Evolutionary conservation across 2,888 invertebrate genomes (phyloP).

Genomic region (Harpalus rubripes): DNA sequence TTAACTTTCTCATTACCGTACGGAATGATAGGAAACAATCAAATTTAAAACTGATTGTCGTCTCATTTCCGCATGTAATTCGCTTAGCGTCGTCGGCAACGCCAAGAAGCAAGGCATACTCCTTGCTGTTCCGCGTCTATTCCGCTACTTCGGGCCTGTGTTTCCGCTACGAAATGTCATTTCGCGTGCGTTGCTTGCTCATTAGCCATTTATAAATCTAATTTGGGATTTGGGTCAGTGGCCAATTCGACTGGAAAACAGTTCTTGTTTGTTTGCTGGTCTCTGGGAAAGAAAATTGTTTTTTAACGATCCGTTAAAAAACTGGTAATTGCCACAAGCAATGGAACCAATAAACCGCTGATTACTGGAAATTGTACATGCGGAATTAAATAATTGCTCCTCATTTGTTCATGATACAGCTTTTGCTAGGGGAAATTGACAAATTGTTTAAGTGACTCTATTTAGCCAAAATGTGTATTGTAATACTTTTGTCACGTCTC

Average conservation of each 20-base stretch:
- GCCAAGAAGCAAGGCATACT: not conserved
- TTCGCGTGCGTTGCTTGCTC: constrained; percentile 34
- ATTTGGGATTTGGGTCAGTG: constrained; percentile 35
- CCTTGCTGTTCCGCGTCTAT: not conserved
- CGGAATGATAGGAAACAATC: constrained; percentile 41
- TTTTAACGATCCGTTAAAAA: constrained; percentile 45
- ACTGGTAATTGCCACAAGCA: constrained; percentile 35
- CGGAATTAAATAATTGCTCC: constrained; percentile 44
- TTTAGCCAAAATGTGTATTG: not conserved
- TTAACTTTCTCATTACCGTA: constrained; percentile 47
- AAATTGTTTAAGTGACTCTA: not conserved
- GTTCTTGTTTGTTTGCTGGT: constrained; percentile 45
- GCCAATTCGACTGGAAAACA: constrained; percentile 26
- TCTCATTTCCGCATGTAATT: constrained; percentile 6
- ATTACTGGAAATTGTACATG: constrained; percentile 45
- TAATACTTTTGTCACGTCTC: too few relatives aligned
- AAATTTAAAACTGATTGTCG: constrained; percentile 41
- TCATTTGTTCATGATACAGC: not conserved
- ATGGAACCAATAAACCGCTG: constrained; percentile 48
- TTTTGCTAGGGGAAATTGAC: not conserved
- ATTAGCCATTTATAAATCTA: constrained; percentile 52
- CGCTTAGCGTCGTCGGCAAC: constrained; percentile 12
- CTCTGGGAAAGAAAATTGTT: constrained; percentile 49
- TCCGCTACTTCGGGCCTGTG: not conserved
- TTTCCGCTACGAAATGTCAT: constrained; percentile 21